These are phyloP conservation scores for Coilia nasus DNA, from an alignment of 2,797 vertebrate species.

Conservation along the genomic window DNA sequence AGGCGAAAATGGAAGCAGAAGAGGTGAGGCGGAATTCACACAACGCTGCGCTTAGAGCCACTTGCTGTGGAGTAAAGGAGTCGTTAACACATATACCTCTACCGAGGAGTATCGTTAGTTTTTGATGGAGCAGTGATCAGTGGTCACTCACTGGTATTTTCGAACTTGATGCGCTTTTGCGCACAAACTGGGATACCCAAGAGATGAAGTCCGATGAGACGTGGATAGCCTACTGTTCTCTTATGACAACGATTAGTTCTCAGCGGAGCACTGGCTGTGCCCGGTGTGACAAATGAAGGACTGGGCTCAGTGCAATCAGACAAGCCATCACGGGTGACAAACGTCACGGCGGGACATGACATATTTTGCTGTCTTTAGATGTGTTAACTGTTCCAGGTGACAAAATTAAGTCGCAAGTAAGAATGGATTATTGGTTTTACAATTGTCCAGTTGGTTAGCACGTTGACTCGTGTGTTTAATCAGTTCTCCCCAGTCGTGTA, in stretches of 20 bases:
- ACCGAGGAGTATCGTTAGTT: slow-evolving; percentile 49
- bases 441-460: background rate
- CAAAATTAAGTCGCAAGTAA: background rate
- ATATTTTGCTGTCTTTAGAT: background rate
- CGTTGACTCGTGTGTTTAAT: background rate
- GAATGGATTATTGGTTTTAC: background rate
- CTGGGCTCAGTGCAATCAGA: background rate
- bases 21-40: slow-evolving; percentile 31
- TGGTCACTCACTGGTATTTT: background rate
- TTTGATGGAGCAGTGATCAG: slow-evolving; percentile 44
- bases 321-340: background rate
- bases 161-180: background rate
- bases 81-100: slow-evolving; percentile 35
- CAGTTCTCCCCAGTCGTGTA: background rate
- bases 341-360: background rate
- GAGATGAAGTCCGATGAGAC: background rate
- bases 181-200: background rate
- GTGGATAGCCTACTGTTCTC: background rate
- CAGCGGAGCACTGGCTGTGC: background rate
- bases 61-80: slow-evolving; percentile 39
- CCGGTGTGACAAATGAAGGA: background rate
- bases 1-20: slow-evolving; percentile 68
- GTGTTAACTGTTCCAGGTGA: background rate
- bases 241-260: background rate
- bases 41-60: background rate